Evolutionary conservation across 1,140 invertebrate species (phyloP), one percentile per base, ranked within the genome.

Genomic region (Panulirus ornatus): DNA sequence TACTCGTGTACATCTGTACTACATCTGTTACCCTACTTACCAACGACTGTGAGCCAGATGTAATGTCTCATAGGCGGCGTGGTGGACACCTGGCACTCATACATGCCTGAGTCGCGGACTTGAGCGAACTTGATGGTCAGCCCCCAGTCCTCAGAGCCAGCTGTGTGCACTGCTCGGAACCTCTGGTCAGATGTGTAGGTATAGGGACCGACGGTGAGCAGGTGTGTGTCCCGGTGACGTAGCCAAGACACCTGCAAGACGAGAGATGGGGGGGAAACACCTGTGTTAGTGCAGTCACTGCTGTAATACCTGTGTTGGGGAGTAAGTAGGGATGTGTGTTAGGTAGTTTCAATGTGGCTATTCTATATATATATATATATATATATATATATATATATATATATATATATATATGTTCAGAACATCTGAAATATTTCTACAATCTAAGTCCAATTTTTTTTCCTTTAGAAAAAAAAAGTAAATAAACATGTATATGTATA

Each of bases 51-150:
- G 86, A 91, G 91, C 91, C 91, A 91, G 19, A 91, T 91, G 83
- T 91, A 91, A 73, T 91, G 91, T 27, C 87, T 84, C 73, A 91
- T 91, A 34, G 91, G 97, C 14, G 97, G 97, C 93, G 97, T 97
- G 0, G 97, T 97, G 91, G 96, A 97, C 11, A 97, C 97, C 94
- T 98, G 97, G 93, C 97, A 98, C 93, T 98, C 97, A 93, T 97
- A 98, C 9, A 95, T 96, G 16, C 95, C 95, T 42, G 94, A 95
- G 93, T 98, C 97, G 14, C 96, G 94, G 0, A 96, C 95, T 93
- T 97, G 97, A 0, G 97, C 96, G 96, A 97, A 98, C 94, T 98
- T 98, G 93, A 98, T 96, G 91, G 97, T 96, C 84, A 98, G 93
- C 38, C 97, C 97, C 97, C 97, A 98, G 93, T 97, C 97, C 93